A percentile compares a stretch with the other conserved stretches of the same genome.
phyloP scores from a whole-genome alignment of 2,113 vertebrate genomes.

The Tiliqua scincoides region DNA sequence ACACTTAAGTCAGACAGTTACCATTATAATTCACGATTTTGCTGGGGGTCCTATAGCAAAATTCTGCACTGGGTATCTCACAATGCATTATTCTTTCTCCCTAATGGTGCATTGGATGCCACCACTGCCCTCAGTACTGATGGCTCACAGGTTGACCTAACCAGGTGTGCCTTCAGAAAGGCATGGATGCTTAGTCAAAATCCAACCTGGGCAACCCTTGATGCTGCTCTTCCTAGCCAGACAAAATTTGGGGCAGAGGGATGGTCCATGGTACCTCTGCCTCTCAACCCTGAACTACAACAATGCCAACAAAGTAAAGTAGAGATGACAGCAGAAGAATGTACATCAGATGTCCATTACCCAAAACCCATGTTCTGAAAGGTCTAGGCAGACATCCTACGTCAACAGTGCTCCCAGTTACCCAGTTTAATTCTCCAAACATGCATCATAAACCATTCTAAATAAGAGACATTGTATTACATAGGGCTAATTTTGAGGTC shows the following conservation, averaged over 20 bases:
- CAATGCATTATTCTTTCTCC: too few species aligned
- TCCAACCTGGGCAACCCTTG: too few species aligned
- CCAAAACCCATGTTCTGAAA: neutral
- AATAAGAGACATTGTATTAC: neutral
- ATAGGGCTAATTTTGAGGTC: neutral
- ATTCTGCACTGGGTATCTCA: too few species aligned
- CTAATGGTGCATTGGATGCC: too few species aligned
- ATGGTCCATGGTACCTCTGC: neutral
- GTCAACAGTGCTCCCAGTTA: neutral
- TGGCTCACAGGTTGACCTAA: too few species aligned
- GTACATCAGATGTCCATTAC: neutral
- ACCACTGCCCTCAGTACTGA: too few species aligned
- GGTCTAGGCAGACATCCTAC: neutral
- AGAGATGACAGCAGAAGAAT: neutral
- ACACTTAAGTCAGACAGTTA: neutral
- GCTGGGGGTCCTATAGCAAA: neutral
- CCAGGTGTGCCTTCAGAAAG: too few species aligned
- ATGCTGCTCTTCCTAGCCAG: too few species aligned
- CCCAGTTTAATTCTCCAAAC: neutral
- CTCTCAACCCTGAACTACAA: neutral
- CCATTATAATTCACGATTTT: neutral
- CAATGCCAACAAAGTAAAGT: neutral
- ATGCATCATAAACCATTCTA: neutral
- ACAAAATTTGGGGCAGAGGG: neutral
- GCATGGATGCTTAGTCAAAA: too few species aligned